A percentile compares a stretch with the other conserved stretches of the same genome.
Evolutionary conservation across 2,113 vertebrate species (phyloP).

Genomic region (Redunca redunca): DNA sequence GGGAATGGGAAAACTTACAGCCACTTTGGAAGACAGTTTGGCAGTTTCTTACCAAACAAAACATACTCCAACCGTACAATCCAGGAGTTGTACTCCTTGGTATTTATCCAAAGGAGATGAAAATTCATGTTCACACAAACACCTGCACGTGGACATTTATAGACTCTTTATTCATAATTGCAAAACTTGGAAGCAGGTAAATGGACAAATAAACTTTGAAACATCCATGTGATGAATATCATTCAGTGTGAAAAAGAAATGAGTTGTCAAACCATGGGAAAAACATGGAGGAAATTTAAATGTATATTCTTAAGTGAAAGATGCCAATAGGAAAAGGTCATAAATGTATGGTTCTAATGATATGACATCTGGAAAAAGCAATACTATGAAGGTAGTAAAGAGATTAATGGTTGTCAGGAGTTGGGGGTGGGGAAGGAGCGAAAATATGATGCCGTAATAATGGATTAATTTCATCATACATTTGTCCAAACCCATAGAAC

Average conservation of each 20-base stretch:
- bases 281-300: not conserved
- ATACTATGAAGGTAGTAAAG: not conserved
- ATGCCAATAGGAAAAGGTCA: not conserved
- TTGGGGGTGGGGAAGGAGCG: not conserved
- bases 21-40: not conserved
- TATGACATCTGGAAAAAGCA: not conserved
- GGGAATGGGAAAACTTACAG: not conserved
- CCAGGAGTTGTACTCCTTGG: not conserved
- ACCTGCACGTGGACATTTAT: not conserved
- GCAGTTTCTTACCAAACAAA: not conserved
- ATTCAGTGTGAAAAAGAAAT: not conserved
- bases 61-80: not conserved
- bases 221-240: not conserved
- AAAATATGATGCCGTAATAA: not conserved
- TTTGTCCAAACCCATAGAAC: not conserved
- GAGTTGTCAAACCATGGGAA: not conserved
- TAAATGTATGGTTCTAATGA: not conserved
- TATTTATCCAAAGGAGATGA: not conserved
- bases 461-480: not conserved
- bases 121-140: not conserved
- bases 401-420: not conserved
- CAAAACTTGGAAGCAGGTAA: not conserved
- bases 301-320: not conserved
- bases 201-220: not conserved
- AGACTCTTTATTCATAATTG: not conserved